Evolutionary conservation across 53 echinoderm and acorn worm genomes (phyloP).

Genomic region (Stichopus horrens): DNA sequence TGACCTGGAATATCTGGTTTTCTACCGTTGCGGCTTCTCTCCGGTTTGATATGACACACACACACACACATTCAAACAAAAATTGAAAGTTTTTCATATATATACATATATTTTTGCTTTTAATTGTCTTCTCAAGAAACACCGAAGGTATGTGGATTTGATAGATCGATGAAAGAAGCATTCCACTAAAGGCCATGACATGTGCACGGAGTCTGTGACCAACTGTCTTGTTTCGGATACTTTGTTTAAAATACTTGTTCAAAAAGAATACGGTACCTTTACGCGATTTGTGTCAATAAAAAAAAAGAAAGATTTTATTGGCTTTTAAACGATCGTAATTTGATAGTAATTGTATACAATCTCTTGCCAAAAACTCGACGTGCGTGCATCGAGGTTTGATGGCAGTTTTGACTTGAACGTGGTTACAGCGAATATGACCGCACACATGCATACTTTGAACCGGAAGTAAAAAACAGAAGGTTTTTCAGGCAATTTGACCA

Average conservation of each 20-base stretch:
- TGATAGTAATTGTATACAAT: conserved; percentile 43
- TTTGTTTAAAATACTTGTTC: background rate
- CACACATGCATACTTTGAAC: too few relatives aligned
- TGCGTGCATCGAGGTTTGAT: too few relatives aligned
- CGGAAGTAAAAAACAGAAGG: too few relatives aligned
- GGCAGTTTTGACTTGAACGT: too few relatives aligned
- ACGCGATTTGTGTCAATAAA: conserved; percentile 17
- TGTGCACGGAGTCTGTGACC: background rate
- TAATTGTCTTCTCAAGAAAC: too few relatives aligned
- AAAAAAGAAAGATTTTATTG: conserved; percentile 14
- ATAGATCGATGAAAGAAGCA: background rate
- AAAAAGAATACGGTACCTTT: background rate
- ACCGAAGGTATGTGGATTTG: background rate
- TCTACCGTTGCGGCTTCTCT: background rate
- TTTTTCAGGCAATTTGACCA: too few relatives aligned
- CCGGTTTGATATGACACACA: too few relatives aligned
- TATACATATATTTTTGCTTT: too few relatives aligned
- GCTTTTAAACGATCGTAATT: conserved; percentile 21
- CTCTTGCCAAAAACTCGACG: background rate
- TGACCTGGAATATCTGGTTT: background rate
- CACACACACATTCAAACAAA: too few relatives aligned
- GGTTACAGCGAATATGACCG: too few relatives aligned
- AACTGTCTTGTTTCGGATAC: background rate
- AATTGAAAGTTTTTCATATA: too few relatives aligned
- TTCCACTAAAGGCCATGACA: background rate